Evolutionary conservation across 1,140 invertebrate genomes (phyloP).

Genomic region (Rhyacophila brunnea): DNA sequence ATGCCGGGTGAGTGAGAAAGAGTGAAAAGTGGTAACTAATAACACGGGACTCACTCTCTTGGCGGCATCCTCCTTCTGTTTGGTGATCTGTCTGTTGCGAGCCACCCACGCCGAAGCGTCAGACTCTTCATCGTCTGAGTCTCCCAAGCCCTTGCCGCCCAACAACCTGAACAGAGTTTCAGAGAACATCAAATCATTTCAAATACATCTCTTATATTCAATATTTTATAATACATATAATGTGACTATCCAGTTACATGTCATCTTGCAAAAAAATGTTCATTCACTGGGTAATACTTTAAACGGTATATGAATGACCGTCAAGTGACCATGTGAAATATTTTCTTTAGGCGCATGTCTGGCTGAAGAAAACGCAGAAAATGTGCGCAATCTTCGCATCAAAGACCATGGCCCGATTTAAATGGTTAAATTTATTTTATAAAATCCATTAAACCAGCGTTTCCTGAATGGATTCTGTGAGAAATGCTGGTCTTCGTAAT

Average conservation of each 20-base stretch:
- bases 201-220: too few species aligned
- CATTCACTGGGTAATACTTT: constrained; percentile 25
- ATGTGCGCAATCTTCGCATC: too few species aligned
- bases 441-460: too few species aligned
- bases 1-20: neutral
- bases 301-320: constrained; percentile 6
- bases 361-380: neutral
- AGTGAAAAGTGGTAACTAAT: neutral
- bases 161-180: constrained; percentile 39
- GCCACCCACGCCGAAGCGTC: constrained; percentile 78
- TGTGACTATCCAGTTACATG: too few species aligned
- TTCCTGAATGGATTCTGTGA: too few species aligned
- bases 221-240: too few species aligned
- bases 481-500: too few species aligned
- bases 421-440: too few species aligned
- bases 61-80: constrained; percentile 83
- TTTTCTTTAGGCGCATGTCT: constrained; percentile 6
- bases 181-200: neutral
- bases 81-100: constrained; percentile 72
- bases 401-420: too few species aligned
- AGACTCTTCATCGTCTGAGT: constrained; percentile 66
- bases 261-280: too few species aligned
- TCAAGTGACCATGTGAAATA: constrained; percentile 24
- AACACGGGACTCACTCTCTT: constrained; percentile 67
- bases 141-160: constrained; percentile 56